Evolutionary conservation across 2,888 invertebrate species (phyloP).

Genomic region (Xanthorhoe designata): DNA sequence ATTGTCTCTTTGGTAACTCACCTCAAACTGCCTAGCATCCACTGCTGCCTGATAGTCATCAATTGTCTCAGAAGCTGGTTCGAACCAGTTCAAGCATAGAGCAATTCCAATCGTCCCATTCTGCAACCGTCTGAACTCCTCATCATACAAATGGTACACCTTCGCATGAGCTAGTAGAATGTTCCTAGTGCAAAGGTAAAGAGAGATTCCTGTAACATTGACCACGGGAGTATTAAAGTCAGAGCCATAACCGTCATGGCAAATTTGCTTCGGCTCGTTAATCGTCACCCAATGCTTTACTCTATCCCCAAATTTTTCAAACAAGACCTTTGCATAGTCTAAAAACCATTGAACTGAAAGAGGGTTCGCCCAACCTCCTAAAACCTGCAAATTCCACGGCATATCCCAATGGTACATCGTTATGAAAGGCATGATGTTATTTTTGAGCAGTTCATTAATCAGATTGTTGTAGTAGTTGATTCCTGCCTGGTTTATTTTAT

Average conservation of each 20-base stretch:
- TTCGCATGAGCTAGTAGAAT: constrained; percentile 85
- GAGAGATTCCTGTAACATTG: constrained; percentile 69
- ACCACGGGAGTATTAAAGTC: constrained; percentile 64
- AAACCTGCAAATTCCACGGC: constrained; percentile 79
- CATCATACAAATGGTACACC: constrained; percentile 72
- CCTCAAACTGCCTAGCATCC: constrained; percentile 82
- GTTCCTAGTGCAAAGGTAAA: constrained; percentile 85
- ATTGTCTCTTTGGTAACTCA: constrained; percentile 54
- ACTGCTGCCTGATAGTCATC: constrained; percentile 82
- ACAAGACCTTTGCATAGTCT: constrained; percentile 83
- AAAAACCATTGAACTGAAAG: constrained; percentile 81
- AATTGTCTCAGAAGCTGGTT: constrained; percentile 73
- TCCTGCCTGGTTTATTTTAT: constrained; percentile 84
- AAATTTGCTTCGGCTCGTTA: constrained; percentile 82
- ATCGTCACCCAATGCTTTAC: constrained; percentile 86
- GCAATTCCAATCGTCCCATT: constrained; percentile 66
- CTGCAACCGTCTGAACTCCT: constrained; percentile 54
- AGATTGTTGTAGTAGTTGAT: constrained; percentile 87
- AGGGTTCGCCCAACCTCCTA: constrained; percentile 87
- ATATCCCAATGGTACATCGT: constrained; percentile 88
- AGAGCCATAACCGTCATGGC: constrained; percentile 67
- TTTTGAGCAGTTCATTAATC: constrained; percentile 83
- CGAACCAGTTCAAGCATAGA: constrained; percentile 75
- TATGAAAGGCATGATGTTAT: constrained; percentile 85
- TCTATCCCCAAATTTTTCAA: constrained; percentile 75